Conservation (phyloP, 1,140 invertebrate species). For the Lepidurus arcticus region DNA sequence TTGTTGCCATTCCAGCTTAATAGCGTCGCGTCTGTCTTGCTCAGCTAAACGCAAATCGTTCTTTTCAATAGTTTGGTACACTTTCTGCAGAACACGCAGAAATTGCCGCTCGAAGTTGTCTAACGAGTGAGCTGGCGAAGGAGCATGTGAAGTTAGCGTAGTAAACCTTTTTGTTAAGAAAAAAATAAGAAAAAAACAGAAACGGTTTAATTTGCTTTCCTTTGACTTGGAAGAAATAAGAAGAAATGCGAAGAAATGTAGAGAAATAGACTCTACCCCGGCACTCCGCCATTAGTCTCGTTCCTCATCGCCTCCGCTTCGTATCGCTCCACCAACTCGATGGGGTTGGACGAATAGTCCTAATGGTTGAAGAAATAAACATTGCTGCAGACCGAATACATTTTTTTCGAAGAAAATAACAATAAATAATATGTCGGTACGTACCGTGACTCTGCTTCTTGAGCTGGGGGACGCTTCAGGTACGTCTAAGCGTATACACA, state of each 20-base stretch:
- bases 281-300: background rate
- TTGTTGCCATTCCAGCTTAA: conserved; percentile 56
- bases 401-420: background rate
- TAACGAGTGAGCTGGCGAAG: conserved; percentile 24
- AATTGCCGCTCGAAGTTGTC: conserved; percentile 50
- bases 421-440: background rate
- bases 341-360: background rate
- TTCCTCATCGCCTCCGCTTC: background rate
- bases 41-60: conserved; percentile 53
- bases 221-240: background rate
- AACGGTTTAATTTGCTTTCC: background rate
- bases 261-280: background rate
- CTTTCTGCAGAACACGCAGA: conserved; percentile 48
- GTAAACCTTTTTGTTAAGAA: conserved; percentile 15
- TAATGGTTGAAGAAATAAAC: background rate
- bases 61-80: conserved; percentile 53
- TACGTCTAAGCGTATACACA: conserved; percentile 49
- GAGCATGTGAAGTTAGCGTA: conserved; percentile 23
- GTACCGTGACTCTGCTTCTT: conserved; percentile 32
- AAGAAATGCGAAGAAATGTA: background rate
- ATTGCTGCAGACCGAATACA: background rate
- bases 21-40: conserved; percentile 52
- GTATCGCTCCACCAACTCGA: background rate
- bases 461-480: conserved; percentile 35
- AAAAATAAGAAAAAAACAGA: conserved; percentile 10